These are phyloP conservation scores for Meriones unguiculatus DNA, from an alignment of 2,113 vertebrate species.

Conservation along the genomic window DNA sequence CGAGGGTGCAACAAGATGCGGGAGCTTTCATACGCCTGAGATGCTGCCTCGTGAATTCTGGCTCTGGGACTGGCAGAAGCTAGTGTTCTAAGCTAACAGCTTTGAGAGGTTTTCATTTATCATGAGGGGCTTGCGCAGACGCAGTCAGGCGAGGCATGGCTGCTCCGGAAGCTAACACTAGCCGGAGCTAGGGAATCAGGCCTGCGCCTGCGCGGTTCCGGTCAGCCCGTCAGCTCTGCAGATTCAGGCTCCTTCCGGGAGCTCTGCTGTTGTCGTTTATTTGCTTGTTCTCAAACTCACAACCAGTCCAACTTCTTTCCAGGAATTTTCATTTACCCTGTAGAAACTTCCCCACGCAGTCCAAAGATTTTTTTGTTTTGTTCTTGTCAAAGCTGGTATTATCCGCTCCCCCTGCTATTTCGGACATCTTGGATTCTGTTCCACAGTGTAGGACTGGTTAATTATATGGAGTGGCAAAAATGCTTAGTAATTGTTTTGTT, in stretches of 20 bases:
- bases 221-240: background rate
- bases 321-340: background rate
- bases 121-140: background rate
- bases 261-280: background rate
- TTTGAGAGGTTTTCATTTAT: background rate
- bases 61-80: background rate
- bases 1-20: no score
- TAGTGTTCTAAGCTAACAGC: background rate
- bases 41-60: background rate
- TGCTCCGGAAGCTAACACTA: background rate
- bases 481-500: conserved; percentile 41
- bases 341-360: background rate
- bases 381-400: background rate
- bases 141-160: no score
- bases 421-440: background rate
- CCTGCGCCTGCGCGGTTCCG: background rate
- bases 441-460: background rate
- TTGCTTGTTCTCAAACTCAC: background rate
- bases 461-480: conserved; percentile 28
- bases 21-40: background rate
- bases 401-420: background rate
- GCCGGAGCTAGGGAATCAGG: background rate
- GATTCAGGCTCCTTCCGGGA: background rate
- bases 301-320: background rate
- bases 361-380: background rate